Percentiles rank a stretch among this genome's conserved stretches.
Evolutionary conservation across 2,888 invertebrate species (phyloP).

Genomic region (Piscicola geometra): DNA sequence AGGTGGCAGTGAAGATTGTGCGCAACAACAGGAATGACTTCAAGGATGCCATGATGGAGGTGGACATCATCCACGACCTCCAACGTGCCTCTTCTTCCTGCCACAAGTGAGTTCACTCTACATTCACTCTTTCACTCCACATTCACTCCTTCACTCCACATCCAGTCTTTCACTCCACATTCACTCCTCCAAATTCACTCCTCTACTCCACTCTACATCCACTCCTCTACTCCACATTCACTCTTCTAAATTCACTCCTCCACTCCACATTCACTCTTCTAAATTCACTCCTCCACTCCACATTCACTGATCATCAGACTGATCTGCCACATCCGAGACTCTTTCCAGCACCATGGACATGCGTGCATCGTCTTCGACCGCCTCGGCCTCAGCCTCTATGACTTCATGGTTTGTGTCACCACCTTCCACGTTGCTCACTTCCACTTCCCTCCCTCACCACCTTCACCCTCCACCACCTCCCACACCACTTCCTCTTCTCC

Average conservation of each 20-base stretch:
- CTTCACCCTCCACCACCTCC: too few relatives aligned
- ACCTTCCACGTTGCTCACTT: background rate
- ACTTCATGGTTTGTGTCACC: conserved; percentile 53
- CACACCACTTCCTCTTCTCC: conserved; percentile 97
- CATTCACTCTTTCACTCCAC: background rate
- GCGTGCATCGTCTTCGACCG: conserved; percentile 56
- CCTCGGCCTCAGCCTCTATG: conserved; percentile 57
- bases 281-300: too few relatives aligned
- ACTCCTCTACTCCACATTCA: background rate
- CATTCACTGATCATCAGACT: background rate
- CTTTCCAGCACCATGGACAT: conserved; percentile 57
- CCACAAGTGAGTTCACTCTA: conserved; percentile 73
- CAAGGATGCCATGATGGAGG: conserved; percentile 97
- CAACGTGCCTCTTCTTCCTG: conserved; percentile 87
- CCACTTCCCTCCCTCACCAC: too few relatives aligned
- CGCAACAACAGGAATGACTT: conserved; percentile 99
- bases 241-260: background rate
- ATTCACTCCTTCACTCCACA: background rate
- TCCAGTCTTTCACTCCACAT: background rate
- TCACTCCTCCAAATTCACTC: background rate
- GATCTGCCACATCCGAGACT: conserved; percentile 47
- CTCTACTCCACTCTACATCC: background rate
- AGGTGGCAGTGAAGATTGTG: conserved; percentile 86
- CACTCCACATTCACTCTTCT: too few relatives aligned
- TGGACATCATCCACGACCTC: conserved; percentile 94